Evolutionary conservation across 2,113 vertebrate species (phyloP), one percentile per base, ranked within the genome.

Genomic region (Myotis yumanensis): DNA sequence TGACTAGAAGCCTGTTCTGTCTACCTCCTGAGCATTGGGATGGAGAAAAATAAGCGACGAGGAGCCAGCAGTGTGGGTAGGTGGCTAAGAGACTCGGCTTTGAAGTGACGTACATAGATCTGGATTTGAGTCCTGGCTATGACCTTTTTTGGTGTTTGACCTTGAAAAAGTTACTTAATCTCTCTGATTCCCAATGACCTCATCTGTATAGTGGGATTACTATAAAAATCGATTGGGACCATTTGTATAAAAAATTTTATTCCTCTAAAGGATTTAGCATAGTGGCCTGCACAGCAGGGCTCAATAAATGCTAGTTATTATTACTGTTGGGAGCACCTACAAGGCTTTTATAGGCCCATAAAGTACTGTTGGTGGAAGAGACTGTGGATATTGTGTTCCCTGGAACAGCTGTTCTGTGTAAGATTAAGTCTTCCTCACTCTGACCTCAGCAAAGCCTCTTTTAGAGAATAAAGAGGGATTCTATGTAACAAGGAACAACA

Each of bases 381-480:
- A 40, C 28, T 22, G 1, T 20, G 40, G 43, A 22, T 14, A 5
- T 37, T 2, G 22, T 23, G 30, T 32, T 80, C 37, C 48, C 82
- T 48, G 35, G 15, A 77, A 77, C 12, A 89, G 14, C 52, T 35
- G 59, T 69, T 73, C 23, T 48, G 14, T 32, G 15, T 51, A 80
- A 86, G 28, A 59, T 11, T 30, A 83, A 59, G 16, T 25, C 23
- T 62, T 79, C 35, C 79, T 89, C 16, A 14, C 9, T 71, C 83
- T 40, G 35, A 85, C 43, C 35, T 86, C n/a, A 30, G 28, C 77
- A 48, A 90, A 90, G n/a, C 2, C 25, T 76, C 82, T 87, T 77
- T 30, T 43, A 71, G 91, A 93, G 46, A 92, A 77, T 73, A n/a
- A 86, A 84, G n/a, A 77, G 48, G 23, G 11, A 86, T 59, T 90